Evolutionary conservation across 1,140 invertebrate genomes (phyloP), one percentile per base, ranked within the genome.

Genomic region (Brachystomella parvula): DNA sequence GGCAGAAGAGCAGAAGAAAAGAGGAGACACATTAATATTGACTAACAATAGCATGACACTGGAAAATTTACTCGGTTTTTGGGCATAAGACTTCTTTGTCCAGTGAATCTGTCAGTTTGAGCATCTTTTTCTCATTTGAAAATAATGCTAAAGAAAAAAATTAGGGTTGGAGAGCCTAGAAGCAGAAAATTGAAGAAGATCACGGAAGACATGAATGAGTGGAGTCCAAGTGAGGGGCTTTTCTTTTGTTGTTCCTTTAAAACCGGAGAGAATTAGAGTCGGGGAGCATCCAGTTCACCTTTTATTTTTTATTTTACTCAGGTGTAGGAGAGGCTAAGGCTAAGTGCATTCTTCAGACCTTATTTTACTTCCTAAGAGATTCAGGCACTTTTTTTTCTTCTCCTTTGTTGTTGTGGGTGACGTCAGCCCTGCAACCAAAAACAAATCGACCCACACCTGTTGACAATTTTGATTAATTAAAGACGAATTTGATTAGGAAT

Each of bases 361-460:
- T 31, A 9, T 31, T 59, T 21, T n/a, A 3, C 39, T 61, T 15
- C 26, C 26, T 53, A 3, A 53, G 26, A 21, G 9, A 53, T n/a
- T 61, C 39, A 19, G 12, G 15, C 30, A 28, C 26, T 59, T 59
- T 31, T 29, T 31, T 59, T 21, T 30, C 26, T 17, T 28, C 21
- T 28, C 30, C 24, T 17, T 26, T 56, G 15, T 56, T 56, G 15
- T 26, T 31, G 57, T 3, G 30, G 57, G 39, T 70, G 68, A 70
- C 64, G 64, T 70, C 64, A 65, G 39, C 28, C 24, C 9, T 24
- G 33, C 33, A 32, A 62, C 62, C 65, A 71, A 71, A 63, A 70
- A 66, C 60, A 47, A 53, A 53, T 53, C 49, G 24, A 53, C 49
- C 49, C 69, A 71, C 70, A 72, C 66, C 70, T 72, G 70, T 64